Conservation (phyloP, 64 coral and sea anemone species). For the Exaiptasia diaphana region DNA sequence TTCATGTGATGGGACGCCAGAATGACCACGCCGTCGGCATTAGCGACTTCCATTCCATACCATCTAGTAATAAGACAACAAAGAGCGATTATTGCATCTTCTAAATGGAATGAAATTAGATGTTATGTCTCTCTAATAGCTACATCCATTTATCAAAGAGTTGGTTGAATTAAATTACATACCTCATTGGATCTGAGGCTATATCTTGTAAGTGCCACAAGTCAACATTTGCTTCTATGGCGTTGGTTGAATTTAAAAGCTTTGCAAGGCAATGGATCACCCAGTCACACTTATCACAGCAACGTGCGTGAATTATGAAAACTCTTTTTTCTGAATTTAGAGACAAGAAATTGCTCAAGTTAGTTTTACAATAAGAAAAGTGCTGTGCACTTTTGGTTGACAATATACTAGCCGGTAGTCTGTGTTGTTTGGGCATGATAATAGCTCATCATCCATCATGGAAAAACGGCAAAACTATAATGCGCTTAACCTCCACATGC, state of each 20-base stretch:
- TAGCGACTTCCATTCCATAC: slow-evolving; percentile 69
- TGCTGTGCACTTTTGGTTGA: not conserved
- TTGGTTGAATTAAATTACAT: too few species aligned
- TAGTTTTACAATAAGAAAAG: not conserved
- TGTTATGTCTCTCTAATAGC: too few species aligned
- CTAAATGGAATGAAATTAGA: too few species aligned
- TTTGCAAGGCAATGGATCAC: slow-evolving; percentile 65
- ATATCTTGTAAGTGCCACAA: slow-evolving; percentile 67
- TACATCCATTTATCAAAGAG: too few species aligned
- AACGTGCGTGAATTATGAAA: slow-evolving; percentile 59
- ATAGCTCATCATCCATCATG: not conserved
- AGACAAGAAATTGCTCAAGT: not conserved
- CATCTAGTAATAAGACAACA: slow-evolving; percentile 60
- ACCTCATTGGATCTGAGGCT: slow-evolving; percentile 37
- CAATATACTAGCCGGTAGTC: not conserved
- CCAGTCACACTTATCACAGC: slow-evolving; percentile 69
- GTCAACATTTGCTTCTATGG: slow-evolving; percentile 56
- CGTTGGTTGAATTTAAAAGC: slow-evolving; percentile 42
- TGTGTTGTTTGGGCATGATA: not conserved
- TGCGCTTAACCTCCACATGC: not conserved
- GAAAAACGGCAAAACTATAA: not conserved
- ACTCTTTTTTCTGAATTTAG: slow-evolving; percentile 30
- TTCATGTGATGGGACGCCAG: slow-evolving; percentile 44
- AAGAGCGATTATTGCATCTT: too few species aligned
- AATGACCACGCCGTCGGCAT: slow-evolving; percentile 67